A percentile compares a stretch with the other conserved stretches of the same genome.
Evolutionary conservation across 1,140 invertebrate genomes (phyloP).

Genomic region (Camponotus vicinus): DNA sequence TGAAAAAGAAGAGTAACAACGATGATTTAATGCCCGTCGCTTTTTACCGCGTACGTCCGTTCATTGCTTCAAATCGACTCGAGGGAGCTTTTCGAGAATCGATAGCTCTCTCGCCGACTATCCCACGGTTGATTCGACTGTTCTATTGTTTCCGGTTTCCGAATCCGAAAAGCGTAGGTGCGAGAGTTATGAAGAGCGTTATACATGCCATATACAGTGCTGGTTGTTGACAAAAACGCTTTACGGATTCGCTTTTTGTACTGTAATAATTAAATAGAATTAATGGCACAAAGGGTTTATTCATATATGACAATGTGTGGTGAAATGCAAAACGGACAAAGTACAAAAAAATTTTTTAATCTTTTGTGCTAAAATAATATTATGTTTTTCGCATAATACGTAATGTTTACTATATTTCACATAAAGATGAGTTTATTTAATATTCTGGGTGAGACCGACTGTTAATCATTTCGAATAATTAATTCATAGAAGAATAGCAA

Average conservation of each 20-base stretch:
- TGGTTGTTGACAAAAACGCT: slow-evolving; percentile 8
- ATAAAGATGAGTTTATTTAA: not conserved
- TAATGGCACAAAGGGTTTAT: not conserved
- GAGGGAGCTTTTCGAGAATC: slow-evolving; percentile 57
- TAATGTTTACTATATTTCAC: not conserved
- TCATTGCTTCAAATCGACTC: slow-evolving; percentile 62
- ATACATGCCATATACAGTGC: slow-evolving; percentile 10
- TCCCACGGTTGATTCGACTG: slow-evolving; percentile 34
- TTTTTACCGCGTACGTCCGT: slow-evolving; percentile 61
- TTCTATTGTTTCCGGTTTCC: slow-evolving; percentile 44
- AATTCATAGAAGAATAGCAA: not conserved
- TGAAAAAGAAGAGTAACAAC: slow-evolving; percentile 61
- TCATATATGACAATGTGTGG: not conserved
- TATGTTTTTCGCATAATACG: not conserved
- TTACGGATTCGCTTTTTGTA: not conserved
- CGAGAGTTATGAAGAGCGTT: slow-evolving; percentile 19
- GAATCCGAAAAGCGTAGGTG: slow-evolving; percentile 21
- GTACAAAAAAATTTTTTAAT: not conserved
- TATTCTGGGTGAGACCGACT: not conserved
- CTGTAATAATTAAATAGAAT: not conserved
- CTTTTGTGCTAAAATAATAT: not conserved
- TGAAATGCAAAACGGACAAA: not conserved
- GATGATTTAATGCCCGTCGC: slow-evolving; percentile 60
- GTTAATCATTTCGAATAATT: not conserved
- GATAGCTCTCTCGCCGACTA: slow-evolving; percentile 48